Evolutionary conservation across 2,888 invertebrate species (phyloP).

Genomic region (Noctua janthina): DNA sequence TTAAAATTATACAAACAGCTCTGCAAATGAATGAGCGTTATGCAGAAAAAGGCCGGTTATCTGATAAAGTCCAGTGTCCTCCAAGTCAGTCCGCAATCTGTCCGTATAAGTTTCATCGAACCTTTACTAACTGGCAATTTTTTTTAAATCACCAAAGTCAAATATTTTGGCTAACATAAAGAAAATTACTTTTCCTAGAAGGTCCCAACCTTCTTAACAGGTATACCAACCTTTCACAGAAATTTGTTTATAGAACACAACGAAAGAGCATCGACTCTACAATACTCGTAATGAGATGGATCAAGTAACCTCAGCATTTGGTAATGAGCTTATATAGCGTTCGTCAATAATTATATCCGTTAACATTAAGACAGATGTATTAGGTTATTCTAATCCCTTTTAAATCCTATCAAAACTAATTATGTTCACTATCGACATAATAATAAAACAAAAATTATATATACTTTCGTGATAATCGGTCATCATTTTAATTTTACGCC

Average conservation of each 20-base stretch:
- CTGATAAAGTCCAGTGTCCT: neutral
- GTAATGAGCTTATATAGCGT: slow-evolving; percentile 18
- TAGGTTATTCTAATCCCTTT: neutral
- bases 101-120: neutral
- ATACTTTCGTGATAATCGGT: neutral
- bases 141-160: neutral
- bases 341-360: neutral
- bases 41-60: too few relatives aligned
- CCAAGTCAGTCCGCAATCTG: neutral
- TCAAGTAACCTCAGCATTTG: slow-evolving; percentile 37
- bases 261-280: slow-evolving; percentile 5
- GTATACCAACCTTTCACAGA: neutral
- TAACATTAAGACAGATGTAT: slow-evolving; percentile 4
- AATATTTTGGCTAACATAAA: neutral
- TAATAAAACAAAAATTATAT: neutral
- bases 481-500: neutral
- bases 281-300: slow-evolving; percentile 20
- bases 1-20: too few relatives aligned
- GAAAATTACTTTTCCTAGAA: neutral
- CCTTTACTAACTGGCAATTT: neutral
- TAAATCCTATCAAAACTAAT: neutral
- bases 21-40: too few relatives aligned
- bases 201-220: neutral
- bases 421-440: neutral
- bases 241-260: neutral